phyloP scores from a whole-genome alignment of 64 coral and sea anemone genomes.

The Dendronephthya gigantea region DNA sequence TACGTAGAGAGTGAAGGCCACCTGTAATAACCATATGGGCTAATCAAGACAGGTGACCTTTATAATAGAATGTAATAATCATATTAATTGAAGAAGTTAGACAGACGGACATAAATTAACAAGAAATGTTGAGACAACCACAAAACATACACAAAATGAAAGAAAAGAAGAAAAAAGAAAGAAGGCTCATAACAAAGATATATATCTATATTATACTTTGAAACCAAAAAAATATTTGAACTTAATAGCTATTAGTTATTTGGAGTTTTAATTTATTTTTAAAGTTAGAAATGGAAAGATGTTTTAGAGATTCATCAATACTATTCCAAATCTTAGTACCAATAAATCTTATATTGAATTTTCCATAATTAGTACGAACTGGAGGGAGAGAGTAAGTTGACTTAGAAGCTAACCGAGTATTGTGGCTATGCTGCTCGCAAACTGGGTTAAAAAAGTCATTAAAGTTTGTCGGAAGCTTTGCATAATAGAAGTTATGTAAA shows the following conservation, averaged over 20 bases:
- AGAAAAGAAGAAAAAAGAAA: no score
- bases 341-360: constrained; percentile 32
- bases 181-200: no score
- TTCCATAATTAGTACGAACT: constrained; percentile 31
- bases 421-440: not conserved
- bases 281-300: not conserved
- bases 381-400: constrained; percentile 2
- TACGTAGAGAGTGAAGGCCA: not conserved
- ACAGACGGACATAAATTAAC: not conserved
- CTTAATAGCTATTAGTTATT: not conserved
- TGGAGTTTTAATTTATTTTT: constrained; percentile 23
- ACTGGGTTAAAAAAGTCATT: no score
- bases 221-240: not conserved
- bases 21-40: not conserved
- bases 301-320: constrained; percentile 22
- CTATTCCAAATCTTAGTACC: constrained; percentile 31
- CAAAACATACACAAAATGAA: no score
- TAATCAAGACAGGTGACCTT: not conserved
- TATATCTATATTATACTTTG: not conserved
- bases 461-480: not conserved
- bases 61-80: not conserved
- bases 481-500: not conserved
- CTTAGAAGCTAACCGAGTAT: constrained; percentile 34
- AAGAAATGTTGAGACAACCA: no score
- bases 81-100: not conserved